These are phyloP conservation scores for Phanerotoma sp. DNA, from an alignment of 2,888 invertebrate genomes.

Conservation along the genomic window DNA sequence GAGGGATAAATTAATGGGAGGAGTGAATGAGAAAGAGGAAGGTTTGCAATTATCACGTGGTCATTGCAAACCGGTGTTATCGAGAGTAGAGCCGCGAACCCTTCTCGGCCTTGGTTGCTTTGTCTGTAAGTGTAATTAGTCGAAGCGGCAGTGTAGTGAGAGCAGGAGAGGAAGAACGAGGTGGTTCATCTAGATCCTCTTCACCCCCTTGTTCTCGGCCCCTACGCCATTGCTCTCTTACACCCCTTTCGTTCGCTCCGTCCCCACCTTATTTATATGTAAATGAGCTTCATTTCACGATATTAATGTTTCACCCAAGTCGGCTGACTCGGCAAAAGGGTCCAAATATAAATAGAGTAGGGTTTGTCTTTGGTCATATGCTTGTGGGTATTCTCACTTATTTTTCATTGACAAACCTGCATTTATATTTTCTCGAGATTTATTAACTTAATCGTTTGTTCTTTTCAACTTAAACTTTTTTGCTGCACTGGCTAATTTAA, in stretches of 20 bases:
- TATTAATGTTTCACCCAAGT: conserved; percentile 70
- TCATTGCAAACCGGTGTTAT: conserved; percentile 55
- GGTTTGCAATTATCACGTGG: conserved; percentile 55
- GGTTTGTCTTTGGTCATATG: conserved; percentile 51
- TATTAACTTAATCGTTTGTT: too few relatives aligned
- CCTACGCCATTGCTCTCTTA: conserved; percentile 29
- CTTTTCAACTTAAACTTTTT: too few relatives aligned
- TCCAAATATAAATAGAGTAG: conserved; percentile 49
- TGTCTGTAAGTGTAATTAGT: conserved; percentile 58
- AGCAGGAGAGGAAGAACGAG: conserved; percentile 24
- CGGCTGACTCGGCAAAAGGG: conserved; percentile 34
- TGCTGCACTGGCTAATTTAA: too few relatives aligned
- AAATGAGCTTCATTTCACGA: conserved; percentile 89
- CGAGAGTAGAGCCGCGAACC: conserved; percentile 37
- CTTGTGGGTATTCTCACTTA: conserved; percentile 26
- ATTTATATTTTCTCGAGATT: too few relatives aligned
- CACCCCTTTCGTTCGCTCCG: conserved; percentile 39
- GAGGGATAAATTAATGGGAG: not conserved
- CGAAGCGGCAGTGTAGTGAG: conserved; percentile 34
- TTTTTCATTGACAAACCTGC: too few relatives aligned
- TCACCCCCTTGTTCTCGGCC: conserved; percentile 41
- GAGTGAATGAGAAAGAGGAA: conserved; percentile 15
- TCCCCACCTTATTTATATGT: conserved; percentile 79
- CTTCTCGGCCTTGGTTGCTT: conserved; percentile 44
- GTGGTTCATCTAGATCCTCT: conserved; percentile 41